Evolutionary conservation across 1,140 invertebrate genomes (phyloP), one percentile per base, ranked within the genome.

Genomic region (Drosophila elegans): DNA sequence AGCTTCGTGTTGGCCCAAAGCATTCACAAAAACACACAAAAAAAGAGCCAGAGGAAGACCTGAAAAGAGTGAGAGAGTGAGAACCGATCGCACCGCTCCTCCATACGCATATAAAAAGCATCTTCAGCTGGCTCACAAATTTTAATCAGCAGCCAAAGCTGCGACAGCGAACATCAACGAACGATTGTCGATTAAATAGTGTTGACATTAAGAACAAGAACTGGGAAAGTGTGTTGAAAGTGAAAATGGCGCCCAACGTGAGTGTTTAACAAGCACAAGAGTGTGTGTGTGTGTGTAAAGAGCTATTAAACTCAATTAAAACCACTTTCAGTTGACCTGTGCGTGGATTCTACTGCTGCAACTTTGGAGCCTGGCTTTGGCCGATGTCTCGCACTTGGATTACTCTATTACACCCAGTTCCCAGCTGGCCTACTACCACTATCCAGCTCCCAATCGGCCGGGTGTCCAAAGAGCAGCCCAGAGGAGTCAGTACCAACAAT

Each of bases 121-220:
- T 91, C 90, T 91, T 91, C 84, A 73, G 71, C 60, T 73, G 68
- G 60, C 72, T 77, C 74, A 86, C 80, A 81, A 91, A 90, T 90
- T 91, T 91, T 91, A 91, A 91, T 91, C 90, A 91, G 78, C 78
- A 55, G 73, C 73, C 72, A 85, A 84, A 90, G 90, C 90, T 91
- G 60, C 73, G 71, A 41, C 59, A 53, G 76, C 62, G 53, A 76
- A 88, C 90, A 91, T 68, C 82, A 27, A 48, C 54, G 39, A 57
- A 42, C 38, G 36, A 48, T n/a, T 11, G 12, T 7, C 42, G 13
- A 9, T 39, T 12, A 10, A 41, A 53, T 11, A 69, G n/a, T 44
- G 16, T 51, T 2, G 16, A 39, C 44, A 44, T n/a, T 32, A 44
- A 66, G 60, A 68, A 63, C 27, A 32, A 61, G 42, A 42, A 53